phyloP scores from a whole-genome alignment of 37 sponge, comb jelly and placozoan genomes.

The Geodia barretti region DNA sequence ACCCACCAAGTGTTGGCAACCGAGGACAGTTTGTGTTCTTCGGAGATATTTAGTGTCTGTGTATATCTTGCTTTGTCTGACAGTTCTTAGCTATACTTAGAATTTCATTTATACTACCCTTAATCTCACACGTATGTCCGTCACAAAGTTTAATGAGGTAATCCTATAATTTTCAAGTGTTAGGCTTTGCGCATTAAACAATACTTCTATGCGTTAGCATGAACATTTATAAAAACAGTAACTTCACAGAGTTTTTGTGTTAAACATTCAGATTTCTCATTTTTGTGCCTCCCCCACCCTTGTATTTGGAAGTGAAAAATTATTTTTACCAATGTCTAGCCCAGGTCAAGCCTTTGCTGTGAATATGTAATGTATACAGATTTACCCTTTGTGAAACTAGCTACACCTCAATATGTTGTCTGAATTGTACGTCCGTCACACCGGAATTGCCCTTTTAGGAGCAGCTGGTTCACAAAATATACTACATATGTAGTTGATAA shows the following conservation, averaged over 20 bases:
- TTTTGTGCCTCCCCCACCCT: slow-evolving; percentile 4
- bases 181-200: slow-evolving; percentile 11
- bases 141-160: slow-evolving; percentile 28
- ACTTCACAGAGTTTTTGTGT: slow-evolving; percentile 22
- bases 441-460: slow-evolving; percentile 14
- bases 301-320: neutral
- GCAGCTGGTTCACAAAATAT: no score
- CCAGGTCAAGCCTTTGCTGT: slow-evolving; percentile 23
- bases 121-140: slow-evolving; percentile 24
- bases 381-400: slow-evolving; percentile 15
- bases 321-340: slow-evolving; percentile 16
- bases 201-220: neutral
- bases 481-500: neutral
- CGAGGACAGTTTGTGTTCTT: slow-evolving; percentile 32
- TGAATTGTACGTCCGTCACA: slow-evolving; percentile 38
- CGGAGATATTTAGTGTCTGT: slow-evolving; percentile 13
- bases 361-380: slow-evolving; percentile 11
- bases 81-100: slow-evolving; percentile 4
- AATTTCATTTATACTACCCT: slow-evolving; percentile 1
- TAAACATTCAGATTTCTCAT: slow-evolving; percentile 19
- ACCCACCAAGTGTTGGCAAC: slow-evolving; percentile 24
- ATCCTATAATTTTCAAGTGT: slow-evolving; percentile 4
- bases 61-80: neutral
- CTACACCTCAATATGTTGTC: slow-evolving; percentile 20
- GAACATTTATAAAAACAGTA: slow-evolving; percentile 12